Evolutionary conservation across 2,113 vertebrate species (phyloP).

Genomic region (Tachysurus fulvidraco): DNA sequence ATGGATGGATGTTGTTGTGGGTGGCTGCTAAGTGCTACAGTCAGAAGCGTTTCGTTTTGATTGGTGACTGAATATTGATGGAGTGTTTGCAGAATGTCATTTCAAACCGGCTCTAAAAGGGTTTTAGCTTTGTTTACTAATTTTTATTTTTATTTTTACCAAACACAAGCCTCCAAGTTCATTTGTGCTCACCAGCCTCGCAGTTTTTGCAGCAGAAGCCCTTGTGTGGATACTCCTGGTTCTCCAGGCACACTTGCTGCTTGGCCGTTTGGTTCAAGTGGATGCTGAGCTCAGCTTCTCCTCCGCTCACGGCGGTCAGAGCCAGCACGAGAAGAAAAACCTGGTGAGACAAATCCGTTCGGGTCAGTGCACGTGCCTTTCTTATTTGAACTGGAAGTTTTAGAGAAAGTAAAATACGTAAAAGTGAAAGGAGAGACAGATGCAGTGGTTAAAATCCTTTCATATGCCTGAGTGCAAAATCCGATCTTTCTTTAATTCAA

Average conservation of each 20-base stretch:
- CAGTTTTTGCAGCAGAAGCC: constrained; percentile 75
- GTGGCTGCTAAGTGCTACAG: background rate
- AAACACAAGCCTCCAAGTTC: background rate
- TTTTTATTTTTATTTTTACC: background rate
- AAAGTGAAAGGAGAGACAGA: background rate
- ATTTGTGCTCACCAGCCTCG: constrained; percentile 68
- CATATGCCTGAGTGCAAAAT: background rate
- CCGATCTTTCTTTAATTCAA: background rate
- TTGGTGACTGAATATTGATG: background rate
- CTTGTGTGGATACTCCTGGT: constrained; percentile 70
- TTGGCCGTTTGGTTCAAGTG: constrained; percentile 65
- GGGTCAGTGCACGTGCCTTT: background rate
- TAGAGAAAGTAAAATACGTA: background rate
- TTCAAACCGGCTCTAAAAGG: background rate
- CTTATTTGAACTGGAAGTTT: background rate
- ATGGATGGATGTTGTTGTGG: background rate
- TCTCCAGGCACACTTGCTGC: constrained; percentile 66
- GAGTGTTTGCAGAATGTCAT: background rate
- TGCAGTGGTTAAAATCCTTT: background rate
- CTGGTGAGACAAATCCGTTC: constrained; percentile 45
- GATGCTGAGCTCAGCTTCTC: constrained; percentile 55
- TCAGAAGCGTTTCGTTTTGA: background rate
- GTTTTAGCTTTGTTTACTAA: background rate
- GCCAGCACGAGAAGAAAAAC: constrained; percentile 54
- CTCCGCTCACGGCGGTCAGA: constrained; percentile 47